Evolutionary conservation across 2,113 vertebrate species (phyloP), one percentile per base, ranked within the genome.

Genomic region (Bujurquina vittata): DNA sequence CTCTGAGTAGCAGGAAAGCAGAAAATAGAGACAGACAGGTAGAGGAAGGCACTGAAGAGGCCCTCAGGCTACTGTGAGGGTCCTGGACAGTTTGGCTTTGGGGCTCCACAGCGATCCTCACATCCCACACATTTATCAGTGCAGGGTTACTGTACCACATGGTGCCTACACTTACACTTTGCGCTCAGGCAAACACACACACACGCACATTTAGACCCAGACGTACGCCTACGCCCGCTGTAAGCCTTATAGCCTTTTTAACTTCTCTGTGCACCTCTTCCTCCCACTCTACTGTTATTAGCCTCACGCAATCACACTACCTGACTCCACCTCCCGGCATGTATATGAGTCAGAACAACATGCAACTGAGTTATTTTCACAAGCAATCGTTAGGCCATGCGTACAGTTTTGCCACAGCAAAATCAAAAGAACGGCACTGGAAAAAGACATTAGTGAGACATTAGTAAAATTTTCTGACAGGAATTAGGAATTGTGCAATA

Each of bases 221-320:
- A 89, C 86, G 18, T 77, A 74, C 83, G 72, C 94, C 91, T 87
- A 91, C 93, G 62, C 88, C 69, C 81, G 76, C 85, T 88, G 79
- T 65, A 87, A 90, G 78, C 89, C 91, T 92, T 79, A 52, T 67
- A 85, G 88, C 84, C 92, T 90, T 91, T 89, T 85, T 90, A 90
- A 85, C 87, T 43, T 88, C 83, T 85, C 79, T 67, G 61, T 65
- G 87, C 84, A 84, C 87, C 76, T 92, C 85, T 87, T 94, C 93
- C 91, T 92, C 92, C 92, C 91, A 93, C 94, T 93, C 92, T 56
- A 49, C 78, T 85, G 87, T 89, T 92, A 92, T 93, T 94, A 92
- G 89, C 88, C 89, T 89, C 89, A 87, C 58, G 90, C 92, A 90
- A 92, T 92, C 90, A 85, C 79, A 89, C 85, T 63, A 80, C 80